Percentiles rank a stretch among this genome's conserved stretches.
Evolutionary conservation across 2,888 invertebrate genomes (phyloP).

Genomic region (Mesopsocus fuscifrons): DNA sequence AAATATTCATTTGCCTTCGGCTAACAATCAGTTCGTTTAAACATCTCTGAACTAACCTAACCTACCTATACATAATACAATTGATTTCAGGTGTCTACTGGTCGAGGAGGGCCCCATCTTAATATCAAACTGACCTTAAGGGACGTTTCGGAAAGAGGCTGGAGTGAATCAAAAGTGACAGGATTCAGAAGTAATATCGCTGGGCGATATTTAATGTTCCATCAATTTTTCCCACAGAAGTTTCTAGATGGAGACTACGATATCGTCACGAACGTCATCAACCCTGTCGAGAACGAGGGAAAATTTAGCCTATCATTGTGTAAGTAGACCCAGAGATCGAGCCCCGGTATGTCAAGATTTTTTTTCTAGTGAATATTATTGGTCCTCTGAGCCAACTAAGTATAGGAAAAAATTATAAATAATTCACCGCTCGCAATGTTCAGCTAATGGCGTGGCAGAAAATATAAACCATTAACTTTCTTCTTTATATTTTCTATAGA

Average conservation of each 20-base stretch:
- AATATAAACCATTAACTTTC: constrained; percentile 3
- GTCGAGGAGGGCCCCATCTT: constrained; percentile 17
- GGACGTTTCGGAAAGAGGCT: constrained; percentile 21
- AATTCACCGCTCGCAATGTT: too few species aligned
- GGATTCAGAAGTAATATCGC: constrained; percentile 34
- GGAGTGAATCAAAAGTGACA: constrained; percentile 20
- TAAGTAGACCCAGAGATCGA: constrained; percentile 24
- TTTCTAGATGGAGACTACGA: constrained; percentile 47
- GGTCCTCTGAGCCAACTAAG: neutral
- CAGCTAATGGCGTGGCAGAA: too few species aligned
- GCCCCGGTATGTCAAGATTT: too few species aligned
- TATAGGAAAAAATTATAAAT: too few species aligned
- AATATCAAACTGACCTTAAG: constrained; percentile 20
- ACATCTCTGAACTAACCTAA: too few species aligned
- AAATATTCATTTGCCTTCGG: too few species aligned
- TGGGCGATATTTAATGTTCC: constrained; percentile 45
- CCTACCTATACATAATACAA: too few species aligned
- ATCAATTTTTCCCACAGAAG: constrained; percentile 70
- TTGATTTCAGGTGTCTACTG: neutral
- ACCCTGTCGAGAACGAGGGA: constrained; percentile 33
- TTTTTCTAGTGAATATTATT: too few species aligned
- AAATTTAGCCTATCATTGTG: constrained; percentile 56
- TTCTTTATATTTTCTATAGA: constrained; percentile 16
- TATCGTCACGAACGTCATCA: constrained; percentile 37
- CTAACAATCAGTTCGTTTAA: too few species aligned